These are phyloP conservation scores for Lordiphosa stackelbergi DNA, from an alignment of 1,140 invertebrate species.

Conservation along the genomic window DNA sequence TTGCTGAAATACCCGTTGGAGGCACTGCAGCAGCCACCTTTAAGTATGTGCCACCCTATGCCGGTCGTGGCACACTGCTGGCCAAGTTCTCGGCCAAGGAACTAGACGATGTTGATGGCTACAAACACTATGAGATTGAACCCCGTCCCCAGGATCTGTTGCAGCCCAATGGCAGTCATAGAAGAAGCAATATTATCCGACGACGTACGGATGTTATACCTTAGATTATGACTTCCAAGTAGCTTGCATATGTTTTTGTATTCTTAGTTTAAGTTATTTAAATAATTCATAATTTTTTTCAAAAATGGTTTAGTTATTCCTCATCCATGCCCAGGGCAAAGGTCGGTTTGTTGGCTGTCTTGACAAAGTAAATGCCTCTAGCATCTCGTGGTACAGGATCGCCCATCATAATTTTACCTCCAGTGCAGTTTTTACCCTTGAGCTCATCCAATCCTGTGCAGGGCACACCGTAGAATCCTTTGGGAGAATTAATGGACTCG, in stretches of 20 bases:
- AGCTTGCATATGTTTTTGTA: constrained; percentile 28
- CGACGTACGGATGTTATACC: constrained; percentile 71
- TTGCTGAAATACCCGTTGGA: constrained; percentile 80
- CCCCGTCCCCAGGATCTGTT: constrained; percentile 70
- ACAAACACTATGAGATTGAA: constrained; percentile 81
- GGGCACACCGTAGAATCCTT: constrained; percentile 79
- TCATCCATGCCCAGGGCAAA: constrained; percentile 78
- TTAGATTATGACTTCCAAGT: constrained; percentile 18
- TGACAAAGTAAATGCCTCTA: constrained; percentile 82
- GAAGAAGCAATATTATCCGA: constrained; percentile 58
- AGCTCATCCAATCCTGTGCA: constrained; percentile 82
- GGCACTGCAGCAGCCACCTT: constrained; percentile 83
- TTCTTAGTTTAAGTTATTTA: constrained; percentile 45
- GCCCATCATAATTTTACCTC: constrained; percentile 80
- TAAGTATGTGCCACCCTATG: constrained; percentile 83
- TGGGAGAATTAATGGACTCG: constrained; percentile 82
- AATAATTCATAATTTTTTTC: constrained; percentile 26
- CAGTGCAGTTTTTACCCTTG: constrained; percentile 79
- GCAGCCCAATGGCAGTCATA: constrained; percentile 49
- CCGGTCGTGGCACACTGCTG: constrained; percentile 85
- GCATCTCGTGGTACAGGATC: constrained; percentile 78
- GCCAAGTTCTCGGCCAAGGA: constrained; percentile 90
- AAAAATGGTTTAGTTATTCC: constrained; percentile 9
- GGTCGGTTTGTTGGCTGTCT: constrained; percentile 79
- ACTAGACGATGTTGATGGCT: constrained; percentile 90